Percentiles rank a stretch among this genome's conserved stretches.
These are phyloP conservation scores for Xyrichtys novacula DNA, from an alignment of 2,797 vertebrate species.

Conservation along the genomic window DNA sequence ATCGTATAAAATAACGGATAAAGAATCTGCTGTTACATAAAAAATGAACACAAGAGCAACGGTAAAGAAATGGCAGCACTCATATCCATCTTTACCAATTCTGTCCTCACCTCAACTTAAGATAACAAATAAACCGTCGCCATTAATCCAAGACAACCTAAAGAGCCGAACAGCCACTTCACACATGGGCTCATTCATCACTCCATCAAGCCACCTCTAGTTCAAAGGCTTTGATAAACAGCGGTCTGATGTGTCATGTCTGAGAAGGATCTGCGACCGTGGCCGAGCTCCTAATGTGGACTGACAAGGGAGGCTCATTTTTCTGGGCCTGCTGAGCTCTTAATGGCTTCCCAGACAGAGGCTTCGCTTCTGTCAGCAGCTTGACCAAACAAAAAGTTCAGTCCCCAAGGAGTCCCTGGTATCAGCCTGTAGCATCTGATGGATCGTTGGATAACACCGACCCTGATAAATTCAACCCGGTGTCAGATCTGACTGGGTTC, in stretches of 20 bases:
- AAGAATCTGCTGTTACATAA: no score
- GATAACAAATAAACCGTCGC: slow-evolving; percentile 66
- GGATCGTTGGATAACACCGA: slow-evolving; percentile 75
- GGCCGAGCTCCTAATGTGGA: slow-evolving; percentile 75
- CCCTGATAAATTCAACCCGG: slow-evolving; percentile 77
- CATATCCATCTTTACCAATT: slow-evolving; percentile 51
- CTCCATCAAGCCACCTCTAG: slow-evolving; percentile 63
- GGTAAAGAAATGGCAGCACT: no score
- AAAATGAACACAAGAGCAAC: no score
- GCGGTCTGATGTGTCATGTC: slow-evolving; percentile 66
- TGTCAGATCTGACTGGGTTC: slow-evolving; percentile 64
- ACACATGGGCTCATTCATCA: slow-evolving; percentile 68
- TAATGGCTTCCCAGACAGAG: slow-evolving; percentile 85
- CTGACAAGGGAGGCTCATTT: slow-evolving; percentile 83
- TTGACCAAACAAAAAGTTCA: slow-evolving; percentile 79
- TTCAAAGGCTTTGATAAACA: slow-evolving; percentile 80
- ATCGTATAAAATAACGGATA: no score
- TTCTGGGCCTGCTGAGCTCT: slow-evolving; percentile 76
- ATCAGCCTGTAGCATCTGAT: slow-evolving; percentile 74
- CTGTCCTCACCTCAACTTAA: slow-evolving; percentile 58
- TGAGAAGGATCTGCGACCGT: slow-evolving; percentile 63
- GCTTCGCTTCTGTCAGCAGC: slow-evolving; percentile 80
- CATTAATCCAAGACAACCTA: slow-evolving; percentile 55
- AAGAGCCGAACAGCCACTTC: slow-evolving; percentile 47
- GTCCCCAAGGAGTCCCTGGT: slow-evolving; percentile 73